Percentiles rank a stretch among this genome's conserved stretches.
Evolutionary conservation across 2,797 vertebrate species (phyloP).

Genomic region (Chelonia mydas): DNA sequence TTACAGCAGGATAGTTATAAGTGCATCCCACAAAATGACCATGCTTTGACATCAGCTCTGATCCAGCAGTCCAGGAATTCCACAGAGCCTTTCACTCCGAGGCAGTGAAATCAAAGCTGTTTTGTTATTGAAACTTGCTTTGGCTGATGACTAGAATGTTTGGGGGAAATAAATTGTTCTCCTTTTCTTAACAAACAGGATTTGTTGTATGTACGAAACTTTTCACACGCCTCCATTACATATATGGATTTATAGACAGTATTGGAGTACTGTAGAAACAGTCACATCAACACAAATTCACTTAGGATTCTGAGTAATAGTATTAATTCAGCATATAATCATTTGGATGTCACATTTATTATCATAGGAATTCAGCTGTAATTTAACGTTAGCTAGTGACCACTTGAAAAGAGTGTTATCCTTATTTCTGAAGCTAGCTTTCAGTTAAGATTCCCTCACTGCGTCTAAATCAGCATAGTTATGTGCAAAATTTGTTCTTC

Average conservation of each 20-base stretch:
- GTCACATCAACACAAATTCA: constrained; percentile 24
- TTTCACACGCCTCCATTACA: constrained; percentile 46
- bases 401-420: constrained; percentile 21
- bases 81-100: too few species aligned
- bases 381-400: constrained; percentile 7
- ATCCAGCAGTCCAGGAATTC: too few species aligned
- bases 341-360: constrained; percentile 55
- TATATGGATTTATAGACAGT: too few species aligned
- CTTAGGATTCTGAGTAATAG: constrained; percentile 60
- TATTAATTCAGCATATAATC: constrained; percentile 39
- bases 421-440: constrained; percentile 48
- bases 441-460: constrained; percentile 15
- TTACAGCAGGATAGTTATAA: too few species aligned
- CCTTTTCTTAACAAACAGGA: constrained; percentile 41
- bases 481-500: constrained; percentile 59
- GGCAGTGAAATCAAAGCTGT: not conserved
- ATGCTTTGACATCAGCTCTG: too few species aligned
- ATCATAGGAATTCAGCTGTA: constrained; percentile 59
- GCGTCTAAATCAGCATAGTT: constrained; percentile 65
- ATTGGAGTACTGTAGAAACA: not conserved
- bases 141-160: constrained; percentile 13
- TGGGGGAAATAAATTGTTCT: constrained; percentile 41
- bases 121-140: constrained; percentile 30
- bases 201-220: constrained; percentile 42
- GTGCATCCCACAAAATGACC: too few species aligned